Evolutionary conservation across 2,113 vertebrate genomes (phyloP), one percentile per base, ranked within the genome.

Genomic region (Gallinago paraguaiae): DNA sequence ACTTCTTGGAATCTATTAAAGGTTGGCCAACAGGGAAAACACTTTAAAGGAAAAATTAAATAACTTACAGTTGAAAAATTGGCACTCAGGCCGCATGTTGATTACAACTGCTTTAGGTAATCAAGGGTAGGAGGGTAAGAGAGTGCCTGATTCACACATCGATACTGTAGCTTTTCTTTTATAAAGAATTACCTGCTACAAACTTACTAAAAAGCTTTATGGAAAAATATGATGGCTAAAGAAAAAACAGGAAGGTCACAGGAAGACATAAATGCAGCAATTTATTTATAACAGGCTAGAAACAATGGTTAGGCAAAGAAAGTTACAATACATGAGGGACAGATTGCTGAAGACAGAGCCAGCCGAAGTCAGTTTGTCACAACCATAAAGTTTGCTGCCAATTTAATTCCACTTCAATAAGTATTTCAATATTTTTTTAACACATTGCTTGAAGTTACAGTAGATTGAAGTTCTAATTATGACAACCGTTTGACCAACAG

Each of bases 231-330:
- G 60, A 80, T n/a, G 39, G 43, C 88, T 88, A 17, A 92, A 92
- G 65, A 16, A 67, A 80, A 87, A 95, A 46, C 90, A 95, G 93
- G 95, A 97, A 91, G 69, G 83, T 56, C 77, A 91, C 88, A 87
- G 91, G 92, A 93, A 95, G 85, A 37, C 65, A 79, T 46, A 65
- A 90, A 82, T 64, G 56, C 60, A 95, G 83, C 35, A 56, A 84
- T 76, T 92, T 86, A 92, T 96, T 96, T 95, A 81, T 96, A 96
- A 83, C 90, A 86, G 54, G 11, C 77, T 50, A 78, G 64, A 88
- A 94, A 95, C 95, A 96, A 97, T 96, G 74, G 90, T 41, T 41
- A 91, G 93, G 92, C 72, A 88, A 88, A 48, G 69, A 76, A 88
- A 88, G 80, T 93, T 82, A 41, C 48, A 74, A 18, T 37, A 37